Evolutionary conservation across 1,140 invertebrate species (phyloP).

Genomic region (Lysiphlebus fabarum): DNA sequence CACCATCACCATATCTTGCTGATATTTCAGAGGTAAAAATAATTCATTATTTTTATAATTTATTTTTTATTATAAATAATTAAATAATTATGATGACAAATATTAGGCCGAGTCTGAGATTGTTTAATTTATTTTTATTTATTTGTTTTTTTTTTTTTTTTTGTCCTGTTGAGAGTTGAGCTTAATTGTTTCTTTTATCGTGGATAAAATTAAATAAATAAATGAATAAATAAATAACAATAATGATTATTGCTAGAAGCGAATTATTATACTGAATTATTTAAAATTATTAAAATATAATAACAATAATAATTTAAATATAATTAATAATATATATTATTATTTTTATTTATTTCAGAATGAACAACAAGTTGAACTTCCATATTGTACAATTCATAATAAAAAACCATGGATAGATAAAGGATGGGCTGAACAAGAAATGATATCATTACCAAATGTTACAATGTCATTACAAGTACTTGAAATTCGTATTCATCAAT

Average conservation of each 20-base stretch:
- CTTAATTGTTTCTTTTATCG: constrained; percentile 36
- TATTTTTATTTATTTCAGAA: constrained; percentile 45
- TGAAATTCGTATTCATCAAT: constrained; percentile 61
- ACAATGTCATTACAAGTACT: constrained; percentile 66
- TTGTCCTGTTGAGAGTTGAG: constrained; percentile 38
- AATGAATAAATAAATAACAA: constrained; percentile 3
- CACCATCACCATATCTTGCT: constrained; percentile 57
- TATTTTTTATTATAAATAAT: no score
- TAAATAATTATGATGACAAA: constrained; percentile 28
- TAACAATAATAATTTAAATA: no score
- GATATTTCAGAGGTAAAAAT: constrained; percentile 44
- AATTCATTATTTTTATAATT: constrained; percentile 10
- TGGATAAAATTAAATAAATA: constrained; percentile 9
- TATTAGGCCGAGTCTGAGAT: constrained; percentile 42
- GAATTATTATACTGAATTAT: constrained; percentile 35
- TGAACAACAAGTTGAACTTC: constrained; percentile 52
- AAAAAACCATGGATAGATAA: constrained; percentile 55
- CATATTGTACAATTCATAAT: constrained; percentile 65
- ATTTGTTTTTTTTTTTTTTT: no score
- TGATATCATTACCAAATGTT: constrained; percentile 69
- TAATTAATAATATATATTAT: no score
- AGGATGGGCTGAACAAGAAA: constrained; percentile 75
- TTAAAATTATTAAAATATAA: no score
- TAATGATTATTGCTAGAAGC: constrained; percentile 45
- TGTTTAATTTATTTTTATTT: background rate